These are phyloP conservation scores for Vanessa tameamea DNA, from an alignment of 1,140 invertebrate genomes.

Conservation along the genomic window DNA sequence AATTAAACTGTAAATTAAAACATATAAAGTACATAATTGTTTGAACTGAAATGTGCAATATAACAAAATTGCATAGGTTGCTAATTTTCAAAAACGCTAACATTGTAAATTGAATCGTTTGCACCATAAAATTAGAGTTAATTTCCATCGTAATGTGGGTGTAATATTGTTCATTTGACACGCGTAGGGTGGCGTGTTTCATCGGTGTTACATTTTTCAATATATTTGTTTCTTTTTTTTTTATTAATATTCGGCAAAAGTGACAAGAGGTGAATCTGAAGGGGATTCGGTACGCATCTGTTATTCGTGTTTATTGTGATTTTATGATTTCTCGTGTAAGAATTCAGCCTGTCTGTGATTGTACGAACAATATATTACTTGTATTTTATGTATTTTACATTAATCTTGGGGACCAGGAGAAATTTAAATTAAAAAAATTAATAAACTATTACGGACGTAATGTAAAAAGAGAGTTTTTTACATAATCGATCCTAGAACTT, in stretches of 20 bases:
- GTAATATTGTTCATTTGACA: slow-evolving; percentile 50
- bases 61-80: slow-evolving; percentile 31
- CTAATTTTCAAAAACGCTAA: slow-evolving; percentile 17
- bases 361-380: not conserved
- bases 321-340: slow-evolving; percentile 20
- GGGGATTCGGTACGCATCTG: slow-evolving; percentile 66
- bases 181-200: slow-evolving; percentile 53
- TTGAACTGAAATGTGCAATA: slow-evolving; percentile 12
- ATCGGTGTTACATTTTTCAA: slow-evolving; percentile 31
- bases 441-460: no score
- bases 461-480: no score
- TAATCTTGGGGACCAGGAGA: no score
- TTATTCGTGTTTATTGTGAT: slow-evolving; percentile 54
- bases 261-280: slow-evolving; percentile 53
- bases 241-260: slow-evolving; percentile 64
- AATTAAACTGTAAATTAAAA: slow-evolving; percentile 35
- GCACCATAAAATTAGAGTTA: slow-evolving; percentile 11
- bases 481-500: no score
- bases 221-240: slow-evolving; percentile 54
- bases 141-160: slow-evolving; percentile 16
- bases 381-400: not conserved
- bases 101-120: slow-evolving; percentile 37
- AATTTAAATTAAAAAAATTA: no score
- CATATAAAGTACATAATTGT: slow-evolving; percentile 24
- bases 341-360: no score